Base-by-base conservation (phyloP, 2,888 invertebrate species). In the Leucoma salicis region DNA sequence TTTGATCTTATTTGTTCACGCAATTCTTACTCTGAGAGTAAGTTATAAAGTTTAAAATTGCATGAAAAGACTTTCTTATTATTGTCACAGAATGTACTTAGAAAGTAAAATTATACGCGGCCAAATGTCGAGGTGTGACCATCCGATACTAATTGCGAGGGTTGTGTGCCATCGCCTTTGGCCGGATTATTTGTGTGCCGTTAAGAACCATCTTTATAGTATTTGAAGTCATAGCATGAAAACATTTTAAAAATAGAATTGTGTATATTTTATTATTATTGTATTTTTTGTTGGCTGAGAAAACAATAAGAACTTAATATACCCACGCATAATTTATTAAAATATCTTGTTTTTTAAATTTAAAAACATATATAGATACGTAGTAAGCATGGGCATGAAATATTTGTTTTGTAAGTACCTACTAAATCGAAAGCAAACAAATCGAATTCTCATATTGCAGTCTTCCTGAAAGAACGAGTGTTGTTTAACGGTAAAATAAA, bases 61-160 rank as follows among this genome's bases (percentile, higher is more conserved):
- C 44, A 31, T 49, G 60, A 39, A 39, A 14, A 24, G 21, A 50
- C 15, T 41, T 33, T 49, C 62, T 78, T 78, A 82, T 84, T 84
- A 85, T 83, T 81, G 84, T 78, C 84, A 82, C 78, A 70, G 78
- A 82, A 78, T 78, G 85, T 85, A 84, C 82, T 87, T 84, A 88
- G 77, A 84, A 83, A 82, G 83, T 78, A 81, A 85, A 88, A 85
- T 87, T 83, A 87, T 87, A 83, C 77, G 78, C 70, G 74, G 72
- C 72, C 78, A 69, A 82, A 85, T 74, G 85, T 79, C 79, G 82
- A 83, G 79, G 87, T 87, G 88, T 88, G 87, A 87, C 85, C 86
- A 83, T 79, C 84, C 88, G 86, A 70, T 81, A 82, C 88, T 89
- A 89, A 89, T 89, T 88, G 86, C 76, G 55, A 73, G 79, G 83